Evolutionary conservation across 2,797 vertebrate genomes (phyloP), one percentile per base, ranked within the genome.

Genomic region (Dryobates pubescens): DNA sequence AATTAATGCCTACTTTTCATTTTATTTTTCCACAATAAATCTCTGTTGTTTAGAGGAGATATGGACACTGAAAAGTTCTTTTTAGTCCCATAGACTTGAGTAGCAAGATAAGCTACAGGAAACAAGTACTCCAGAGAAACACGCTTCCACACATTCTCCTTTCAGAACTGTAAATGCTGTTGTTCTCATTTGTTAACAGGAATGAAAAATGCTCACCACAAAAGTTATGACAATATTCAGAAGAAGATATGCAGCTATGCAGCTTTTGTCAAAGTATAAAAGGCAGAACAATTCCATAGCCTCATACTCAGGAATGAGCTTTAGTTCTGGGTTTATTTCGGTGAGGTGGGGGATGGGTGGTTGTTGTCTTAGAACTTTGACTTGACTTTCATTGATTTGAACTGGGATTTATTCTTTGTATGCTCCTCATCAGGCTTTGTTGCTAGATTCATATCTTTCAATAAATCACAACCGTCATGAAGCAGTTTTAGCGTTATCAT

Each of bases 391-490:
- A 70, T 19, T 83, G 47, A 56, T 57, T 32, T 89, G 67, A 79
- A 53, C 26, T 30, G 57, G 5, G 11, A 62, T 76, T 88, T 86
- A 13, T 70, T 49, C 6, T 72, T 88, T 64, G 14, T 27, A 73
- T 51, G 57, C 17, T 78, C 14, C n/a, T 89, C 59, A 3, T 67
- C 76, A 92, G 74, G 26, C 6, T 88, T 87, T 1, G 0, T 76
- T 68, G 26, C 6, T 51, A 27, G 22, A 76, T 93, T 82, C 74
- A 27, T 65, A 26, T 62, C 9, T 71, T 70, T 74, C 53, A 73
- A 79, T 94, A 92, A 86, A 89, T 73, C 53, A 86, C 61, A 58
- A 70, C 26, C 38, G 38, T 69, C 77, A 54, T 26, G 49, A 79
- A 86, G 17, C 32, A 76, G n/a, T 70, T 94, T 76, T 41, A 89